These are phyloP conservation scores for Condylura cristata DNA, from an alignment of 2,113 vertebrate species.

Conservation along the genomic window DNA sequence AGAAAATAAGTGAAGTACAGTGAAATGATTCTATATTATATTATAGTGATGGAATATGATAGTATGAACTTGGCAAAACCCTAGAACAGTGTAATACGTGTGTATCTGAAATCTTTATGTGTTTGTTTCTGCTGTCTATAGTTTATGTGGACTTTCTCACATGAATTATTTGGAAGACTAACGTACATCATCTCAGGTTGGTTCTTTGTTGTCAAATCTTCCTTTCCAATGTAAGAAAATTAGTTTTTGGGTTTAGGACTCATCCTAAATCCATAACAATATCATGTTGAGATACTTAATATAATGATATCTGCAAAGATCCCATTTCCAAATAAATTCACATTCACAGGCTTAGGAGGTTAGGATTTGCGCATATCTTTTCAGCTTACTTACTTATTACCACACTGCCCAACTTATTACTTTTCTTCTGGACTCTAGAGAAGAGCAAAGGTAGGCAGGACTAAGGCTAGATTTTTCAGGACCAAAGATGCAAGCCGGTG, in stretches of 20 bases:
- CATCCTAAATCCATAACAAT: neutral
- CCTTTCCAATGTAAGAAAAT: neutral
- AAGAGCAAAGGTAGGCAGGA: neutral
- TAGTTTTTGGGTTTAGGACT: neutral
- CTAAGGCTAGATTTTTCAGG: neutral
- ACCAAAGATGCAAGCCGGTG: too few species aligned
- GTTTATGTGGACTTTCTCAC: too few species aligned
- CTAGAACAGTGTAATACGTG: too few species aligned
- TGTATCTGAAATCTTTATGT: too few species aligned
- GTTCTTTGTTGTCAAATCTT: neutral
- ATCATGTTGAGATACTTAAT: neutral
- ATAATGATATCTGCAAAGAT: neutral
- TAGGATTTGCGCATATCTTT: neutral
- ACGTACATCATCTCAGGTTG: neutral
- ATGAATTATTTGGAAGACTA: too few species aligned
- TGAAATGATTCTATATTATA: too few species aligned
- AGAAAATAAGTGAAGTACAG: too few species aligned
- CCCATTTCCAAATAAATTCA: neutral
- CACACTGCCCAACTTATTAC: neutral
- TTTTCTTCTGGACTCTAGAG: neutral
- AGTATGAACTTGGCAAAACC: too few species aligned
- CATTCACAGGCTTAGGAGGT: neutral
- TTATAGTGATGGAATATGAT: too few species aligned
- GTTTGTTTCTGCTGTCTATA: too few species aligned
- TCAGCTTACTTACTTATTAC: neutral